Base-by-base conservation (phyloP, 1,140 invertebrate species). In the Lepidurus couesii region DNA sequence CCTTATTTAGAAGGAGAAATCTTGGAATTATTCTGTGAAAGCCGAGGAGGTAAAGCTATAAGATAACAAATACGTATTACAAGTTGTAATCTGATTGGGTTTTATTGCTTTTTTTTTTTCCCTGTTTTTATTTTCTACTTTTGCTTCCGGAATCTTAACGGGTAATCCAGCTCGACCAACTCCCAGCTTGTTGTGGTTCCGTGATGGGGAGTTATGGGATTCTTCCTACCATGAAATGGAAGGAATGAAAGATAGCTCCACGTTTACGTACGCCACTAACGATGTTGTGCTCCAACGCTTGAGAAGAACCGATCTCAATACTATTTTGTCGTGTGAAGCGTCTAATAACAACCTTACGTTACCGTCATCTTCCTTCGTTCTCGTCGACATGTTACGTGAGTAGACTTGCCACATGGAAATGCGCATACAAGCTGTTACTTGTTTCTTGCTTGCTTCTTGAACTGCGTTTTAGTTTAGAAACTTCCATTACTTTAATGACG, bases 301-400 rank as follows among this genome's bases (percentile, higher is more conserved):
- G 26, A 26, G 78, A 44, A 42, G 78, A 21, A 74, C 53, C 34
- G 78, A 79, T 53, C 42, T 79, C 16, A 79, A 79, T 43, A 79
- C 78, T 44, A 79, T 79, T 34, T 74, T 79, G 11, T 79, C 78
- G 5, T 79, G 78, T 53, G 78, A 79, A 76, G 78, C 78, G 73
- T 79, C 78, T 16, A 79, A 79, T 75, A 79, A 79, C 75, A 75
- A 79, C n/a, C 75, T 76, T 21, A 79, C 78, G 10, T 34, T 65
- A 11, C 78, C 78, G 42, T 73, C 78, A 21, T 76, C 73, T 42
- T 76, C 73, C 42, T 79, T 79, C 74, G 78, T 79, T 7, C 78
- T 79, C 73, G 73, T 79, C 53, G 78, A 79, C 47, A 74, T 79
- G 73, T 47, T 79, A 44, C 74, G 78, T 79, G 75, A 79, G 74